Conservation (phyloP, 2,113 vertebrate genomes). For the Myanophis thanlyinensis region DNA sequence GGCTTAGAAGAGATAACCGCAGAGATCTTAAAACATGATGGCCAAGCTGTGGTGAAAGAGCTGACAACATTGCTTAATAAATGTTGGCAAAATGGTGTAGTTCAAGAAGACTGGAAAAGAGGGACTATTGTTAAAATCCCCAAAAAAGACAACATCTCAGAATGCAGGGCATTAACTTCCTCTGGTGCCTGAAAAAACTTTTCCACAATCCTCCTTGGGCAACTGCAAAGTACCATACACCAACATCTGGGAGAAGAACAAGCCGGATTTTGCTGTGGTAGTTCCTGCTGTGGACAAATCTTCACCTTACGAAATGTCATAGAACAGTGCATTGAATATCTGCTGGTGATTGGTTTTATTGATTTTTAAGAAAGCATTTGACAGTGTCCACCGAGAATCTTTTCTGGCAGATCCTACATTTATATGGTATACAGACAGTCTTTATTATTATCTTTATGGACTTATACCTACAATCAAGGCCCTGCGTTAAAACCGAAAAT, state of each 20-base stretch:
- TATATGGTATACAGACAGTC: too few species aligned
- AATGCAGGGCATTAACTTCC: neutral
- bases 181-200: neutral
- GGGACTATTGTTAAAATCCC: neutral
- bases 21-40: neutral
- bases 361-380: too few species aligned
- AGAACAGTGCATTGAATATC: too few species aligned
- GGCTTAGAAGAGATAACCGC: neutral
- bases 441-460: too few species aligned
- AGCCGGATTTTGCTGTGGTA: neutral
- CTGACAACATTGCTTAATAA: neutral
- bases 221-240: neutral
- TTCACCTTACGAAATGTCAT: neutral
- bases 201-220: neutral
- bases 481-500: neutral
- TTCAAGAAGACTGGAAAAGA: neutral
- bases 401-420: too few species aligned
- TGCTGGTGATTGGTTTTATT: too few species aligned
- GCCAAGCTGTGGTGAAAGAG: neutral
- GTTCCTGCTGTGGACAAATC: neutral
- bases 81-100: neutral
- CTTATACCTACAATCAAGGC: neutral
- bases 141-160: neutral
- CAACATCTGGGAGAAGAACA: neutral
- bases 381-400: too few species aligned